Evolutionary conservation across 2,888 invertebrate species (phyloP), one percentile per base, ranked within the genome.

Genomic region (Lepidochitona cinerea): DNA sequence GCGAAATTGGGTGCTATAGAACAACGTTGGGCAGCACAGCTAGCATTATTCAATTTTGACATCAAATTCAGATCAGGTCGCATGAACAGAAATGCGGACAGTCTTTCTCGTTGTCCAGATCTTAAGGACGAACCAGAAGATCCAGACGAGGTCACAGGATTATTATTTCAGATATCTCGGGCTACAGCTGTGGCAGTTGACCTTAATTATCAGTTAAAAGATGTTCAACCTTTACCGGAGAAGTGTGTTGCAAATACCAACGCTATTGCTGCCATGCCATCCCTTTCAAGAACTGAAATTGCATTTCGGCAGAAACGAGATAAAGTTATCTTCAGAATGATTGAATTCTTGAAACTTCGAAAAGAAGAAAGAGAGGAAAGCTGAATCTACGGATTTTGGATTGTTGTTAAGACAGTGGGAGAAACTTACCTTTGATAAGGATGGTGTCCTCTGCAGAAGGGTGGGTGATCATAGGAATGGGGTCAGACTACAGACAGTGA

Each of bases 1-100:
- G 74, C 65, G 7, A 72, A 72, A 23, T 53, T 75, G 5, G 68
- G 72, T 23, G 75, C 75, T 5, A 37, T 66, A 12, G 75, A 75
- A 65, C 72, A 75, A 52, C 36, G 75, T 1, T 75, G 72, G 75
- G 36, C 35, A 23, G 69, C 72, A 23, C 59, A 72, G n/a, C 37
- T 75, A 32, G 75, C 75, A 5, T 36, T 37, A 33, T 75, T 72
- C 33, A 52, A 75, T 18, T 70, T 70, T 54, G 32, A 33, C 26
- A n/a, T 70, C 32, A 26, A 37, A 14, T 75, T 71, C 59, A 54
- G 71, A 18, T 26, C 74, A 4, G 71, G 71, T 35, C 54, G 54
- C 36, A 18, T 53, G 3, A 75, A 75, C 29, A 18, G 29, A 36
- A 64, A 65, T 9, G 74, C 74, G 35, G 68, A 75, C 64, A 54